Percentiles rank a stretch among this genome's conserved stretches.
phyloP scores from a whole-genome alignment of 1,140 invertebrate species.

The Melitaea cinxia region DNA sequence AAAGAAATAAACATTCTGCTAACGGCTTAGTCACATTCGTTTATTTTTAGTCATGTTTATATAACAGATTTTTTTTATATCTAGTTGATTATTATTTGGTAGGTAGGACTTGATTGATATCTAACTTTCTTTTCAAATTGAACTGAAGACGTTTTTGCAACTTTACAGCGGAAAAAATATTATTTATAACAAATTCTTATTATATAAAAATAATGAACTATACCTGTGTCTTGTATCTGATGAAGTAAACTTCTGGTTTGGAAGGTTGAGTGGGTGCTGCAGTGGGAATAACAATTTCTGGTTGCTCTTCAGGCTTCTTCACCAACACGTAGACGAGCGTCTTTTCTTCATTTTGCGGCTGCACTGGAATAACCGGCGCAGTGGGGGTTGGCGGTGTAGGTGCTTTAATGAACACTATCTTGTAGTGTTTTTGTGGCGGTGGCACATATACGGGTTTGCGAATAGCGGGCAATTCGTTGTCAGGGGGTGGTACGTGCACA shows the following conservation, averaged over 20 bases:
- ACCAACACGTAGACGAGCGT: constrained; percentile 94
- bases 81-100: too few species aligned
- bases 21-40: too few species aligned
- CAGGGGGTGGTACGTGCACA: constrained; percentile 92
- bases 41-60: too few species aligned
- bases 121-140: too few species aligned
- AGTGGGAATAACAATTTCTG: constrained; percentile 89
- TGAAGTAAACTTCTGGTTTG: constrained; percentile 94
- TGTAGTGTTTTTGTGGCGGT: constrained; percentile 93
- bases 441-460: constrained; percentile 84
- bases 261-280: constrained; percentile 90
- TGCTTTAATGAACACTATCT: constrained; percentile 94
- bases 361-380: constrained; percentile 87
- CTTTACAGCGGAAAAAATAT: too few species aligned
- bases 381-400: constrained; percentile 90
- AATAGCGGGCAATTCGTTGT: constrained; percentile 87
- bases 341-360: constrained; percentile 92
- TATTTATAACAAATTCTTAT: too few species aligned
- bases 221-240: constrained; percentile 92
- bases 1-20: too few species aligned
- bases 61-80: too few species aligned
- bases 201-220: constrained; percentile 2
- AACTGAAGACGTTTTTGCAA: too few species aligned
- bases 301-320: constrained; percentile 92
- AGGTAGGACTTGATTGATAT: too few species aligned